phyloP scores from a whole-genome alignment of 2,797 vertebrate genomes.

The Parauchenoglanis ngamensis region DNA sequence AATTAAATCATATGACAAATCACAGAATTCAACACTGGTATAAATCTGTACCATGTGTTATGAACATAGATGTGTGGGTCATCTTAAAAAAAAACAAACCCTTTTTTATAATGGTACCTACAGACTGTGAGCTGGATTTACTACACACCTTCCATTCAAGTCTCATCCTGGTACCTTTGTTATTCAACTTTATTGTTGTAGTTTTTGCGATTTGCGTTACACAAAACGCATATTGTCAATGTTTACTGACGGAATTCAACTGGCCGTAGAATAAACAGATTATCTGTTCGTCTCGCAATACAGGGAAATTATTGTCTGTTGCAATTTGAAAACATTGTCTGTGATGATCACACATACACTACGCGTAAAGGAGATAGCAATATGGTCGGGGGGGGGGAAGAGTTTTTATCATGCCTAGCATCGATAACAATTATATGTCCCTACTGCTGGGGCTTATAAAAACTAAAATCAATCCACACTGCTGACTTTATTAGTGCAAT shows the following conservation, averaged over 20 bases:
- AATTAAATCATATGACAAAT: background rate
- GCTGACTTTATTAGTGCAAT: constrained; percentile 20
- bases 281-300: background rate
- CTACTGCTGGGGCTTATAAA: constrained; percentile 21
- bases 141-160: background rate
- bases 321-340: background rate
- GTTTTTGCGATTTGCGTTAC: background rate
- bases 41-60: background rate
- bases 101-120: no score
- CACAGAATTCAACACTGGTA: background rate
- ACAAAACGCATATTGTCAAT: background rate
- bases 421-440: constrained; percentile 16
- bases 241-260: background rate
- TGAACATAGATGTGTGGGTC: background rate
- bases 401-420: background rate
- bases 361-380: background rate
- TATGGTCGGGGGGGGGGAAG: background rate
- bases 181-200: background rate
- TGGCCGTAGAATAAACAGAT: background rate
- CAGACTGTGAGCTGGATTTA: no score
- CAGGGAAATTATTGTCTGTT: background rate
- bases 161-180: background rate
- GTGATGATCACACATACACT: background rate
- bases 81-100: background rate
- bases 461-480: constrained; percentile 20